Evolutionary conservation across 2,888 invertebrate species (phyloP), one percentile per base, ranked within the genome.

Genomic region (Caradrina kadenii): DNA sequence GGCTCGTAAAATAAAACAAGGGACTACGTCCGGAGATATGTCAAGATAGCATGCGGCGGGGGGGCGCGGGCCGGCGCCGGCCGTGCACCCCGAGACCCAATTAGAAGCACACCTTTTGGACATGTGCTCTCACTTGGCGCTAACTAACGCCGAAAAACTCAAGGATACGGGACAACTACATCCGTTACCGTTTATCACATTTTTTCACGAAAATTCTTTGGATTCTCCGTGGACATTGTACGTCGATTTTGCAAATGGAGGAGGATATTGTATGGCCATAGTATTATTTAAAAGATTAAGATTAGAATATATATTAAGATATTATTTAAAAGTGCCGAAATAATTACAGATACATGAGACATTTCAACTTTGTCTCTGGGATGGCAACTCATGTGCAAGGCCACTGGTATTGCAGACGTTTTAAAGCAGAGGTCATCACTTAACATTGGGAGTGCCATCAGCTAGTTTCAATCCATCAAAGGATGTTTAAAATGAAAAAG

Each of bases 51-150:
- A 89, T 92, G 90, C 93, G 91, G 91, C 93, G 92, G 93, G 93
- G 84, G 93, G 93, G 93, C 87, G 87, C 85, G 84, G 89, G 87
- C 88, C 87, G 91, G 93, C 93, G 93, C 92, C 93, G 92, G 88
- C 84, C 89, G 86, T 82, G 84, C 89, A 88, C 91, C 89, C 88
- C 89, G 89, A 90, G 92, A 92, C 94, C 95, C 96, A 96, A 96
- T 96, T 96, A 96, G 96, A 93, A 90, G 90, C 94, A 95, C 95
- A 96, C 95, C 95, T 95, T 95, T 95, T 91, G 92, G 94, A 94
- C 95, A 95, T 94, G 94, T 95, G 95, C 94, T 93, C 91, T 91
- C 90, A 87, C 91, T 91, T 89, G 92, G 89, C 87, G 90, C 92
- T 92, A 93, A 93, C 93, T 92, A 92, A 92, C 91, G 88, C 90